A percentile compares a stretch with the other conserved stretches of the same genome.
Conservation (phyloP, 1,140 invertebrate genomes). For the Lepidurus apus region DNA sequence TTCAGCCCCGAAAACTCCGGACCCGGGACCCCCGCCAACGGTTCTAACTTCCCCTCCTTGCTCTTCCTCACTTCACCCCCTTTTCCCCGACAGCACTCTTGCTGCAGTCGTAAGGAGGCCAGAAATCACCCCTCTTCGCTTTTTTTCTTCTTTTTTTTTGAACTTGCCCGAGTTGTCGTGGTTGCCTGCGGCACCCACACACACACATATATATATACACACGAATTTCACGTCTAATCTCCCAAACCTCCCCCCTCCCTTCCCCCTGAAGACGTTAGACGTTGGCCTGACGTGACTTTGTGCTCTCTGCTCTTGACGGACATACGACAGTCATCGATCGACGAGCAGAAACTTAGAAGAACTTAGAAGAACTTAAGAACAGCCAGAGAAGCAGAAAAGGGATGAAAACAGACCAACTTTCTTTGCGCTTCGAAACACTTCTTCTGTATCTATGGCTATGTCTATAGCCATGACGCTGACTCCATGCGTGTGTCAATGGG, state of each 20-base stretch:
- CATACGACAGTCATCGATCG: conserved; percentile 32
- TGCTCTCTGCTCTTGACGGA: conserved; percentile 27
- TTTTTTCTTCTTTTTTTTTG: not conserved
- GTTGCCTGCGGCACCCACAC: not conserved
- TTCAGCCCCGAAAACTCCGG: conserved; percentile 1
- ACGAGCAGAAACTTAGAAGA: not conserved
- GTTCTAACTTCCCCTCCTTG: not conserved
- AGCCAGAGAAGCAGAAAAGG: not conserved
- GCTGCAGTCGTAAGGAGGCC: no score
- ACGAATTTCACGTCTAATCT: conserved; percentile 19
- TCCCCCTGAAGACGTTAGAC: conserved; percentile 25
- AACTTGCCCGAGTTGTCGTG: not conserved
- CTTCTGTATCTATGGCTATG: not conserved
- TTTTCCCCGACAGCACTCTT: not conserved
- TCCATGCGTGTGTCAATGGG: no score
- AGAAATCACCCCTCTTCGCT: not conserved
- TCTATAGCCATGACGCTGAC: no score
- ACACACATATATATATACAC: not conserved
- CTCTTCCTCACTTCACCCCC: conserved; percentile 22
- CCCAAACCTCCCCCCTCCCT: not conserved
- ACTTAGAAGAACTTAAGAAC: not conserved
- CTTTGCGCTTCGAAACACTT: not conserved
- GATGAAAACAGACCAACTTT: not conserved
- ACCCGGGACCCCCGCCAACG: conserved; percentile 24
- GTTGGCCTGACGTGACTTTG: conserved; percentile 3